Evolutionary conservation across 2,113 vertebrate species (phyloP), one percentile per base, ranked within the genome.

Genomic region (Bufo gargarizans): DNA sequence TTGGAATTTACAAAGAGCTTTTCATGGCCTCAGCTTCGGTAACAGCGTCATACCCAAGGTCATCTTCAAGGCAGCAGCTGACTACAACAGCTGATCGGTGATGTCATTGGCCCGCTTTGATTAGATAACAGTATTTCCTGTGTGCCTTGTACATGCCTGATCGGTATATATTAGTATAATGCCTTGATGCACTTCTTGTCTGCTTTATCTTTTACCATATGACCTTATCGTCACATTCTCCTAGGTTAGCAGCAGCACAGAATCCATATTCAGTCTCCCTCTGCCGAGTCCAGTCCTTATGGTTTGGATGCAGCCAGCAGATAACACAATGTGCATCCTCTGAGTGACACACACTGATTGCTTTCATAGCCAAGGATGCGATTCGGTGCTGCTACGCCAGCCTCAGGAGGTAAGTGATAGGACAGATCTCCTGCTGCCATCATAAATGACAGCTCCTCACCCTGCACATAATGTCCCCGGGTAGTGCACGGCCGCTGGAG

Each of bases 401-500:
- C 43, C n/a, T 50, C 65, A 22, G 69, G 79, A 88, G 71, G 79
- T 76, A 83, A 83, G 81, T 88, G 87, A 55, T 33, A 22, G 79
- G 55, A 63, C 55, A 4, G 13, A 19, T 59, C 43, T 49, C 58
- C 58, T 88, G 65, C 78, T 3, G 19, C 47, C 81, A 59, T 61
- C 56, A 61, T 17, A 50, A 78, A 47, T 71, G 53, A 82, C 86
- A 33, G 77, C 77, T 61, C 50, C 67, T 61, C 80, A 59, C 59
- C 47, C 56, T n/a, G 74, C 20, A 33, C 49, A 1, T 3, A 77
- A 45, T 17, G 0, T 85, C 89, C 84, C 85, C 86, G 72, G 69
- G 65, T 71, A 76, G 80, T 89, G 88, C 85, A 80, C 85, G 86
- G 90, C 91, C 92, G 92, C 92, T 93, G 90, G 91, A 90, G 87